A percentile compares a stretch with the other conserved stretches of the same genome.
Conservation (phyloP, 2,113 vertebrate genomes). For the Aldabrachelys gigantea region DNA sequence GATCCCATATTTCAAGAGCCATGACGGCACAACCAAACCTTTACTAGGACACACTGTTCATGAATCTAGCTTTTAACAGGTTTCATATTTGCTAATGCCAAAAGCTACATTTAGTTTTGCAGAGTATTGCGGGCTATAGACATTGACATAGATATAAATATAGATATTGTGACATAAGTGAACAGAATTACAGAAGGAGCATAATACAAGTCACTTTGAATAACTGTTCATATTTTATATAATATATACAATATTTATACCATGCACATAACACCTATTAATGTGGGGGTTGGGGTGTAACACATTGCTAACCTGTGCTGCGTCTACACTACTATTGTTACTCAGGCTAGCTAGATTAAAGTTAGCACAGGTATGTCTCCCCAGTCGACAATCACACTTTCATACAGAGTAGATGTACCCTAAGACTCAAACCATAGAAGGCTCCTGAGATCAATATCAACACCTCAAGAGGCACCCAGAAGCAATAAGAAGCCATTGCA, state of each 20-base stretch:
- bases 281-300: not conserved
- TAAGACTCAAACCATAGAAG: not conserved
- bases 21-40: not conserved
- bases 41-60: not conserved
- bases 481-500: not conserved
- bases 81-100: not conserved
- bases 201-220: not conserved
- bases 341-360: not conserved
- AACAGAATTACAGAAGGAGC: not conserved
- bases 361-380: not conserved
- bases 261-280: not conserved
- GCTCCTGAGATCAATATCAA: not conserved
- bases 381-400: not conserved
- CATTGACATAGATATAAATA: not conserved
- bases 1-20: not conserved
- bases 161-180: not conserved
- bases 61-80: no score
- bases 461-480: not conserved
- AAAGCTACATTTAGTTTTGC: no score
- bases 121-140: no score
- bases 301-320: not conserved
- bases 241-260: no score
- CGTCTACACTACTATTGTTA: not conserved
- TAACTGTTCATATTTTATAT: not conserved
- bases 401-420: accelerated